Evolutionary conservation across 2,888 invertebrate genomes (phyloP).

Genomic region (Luperina testacea): DNA sequence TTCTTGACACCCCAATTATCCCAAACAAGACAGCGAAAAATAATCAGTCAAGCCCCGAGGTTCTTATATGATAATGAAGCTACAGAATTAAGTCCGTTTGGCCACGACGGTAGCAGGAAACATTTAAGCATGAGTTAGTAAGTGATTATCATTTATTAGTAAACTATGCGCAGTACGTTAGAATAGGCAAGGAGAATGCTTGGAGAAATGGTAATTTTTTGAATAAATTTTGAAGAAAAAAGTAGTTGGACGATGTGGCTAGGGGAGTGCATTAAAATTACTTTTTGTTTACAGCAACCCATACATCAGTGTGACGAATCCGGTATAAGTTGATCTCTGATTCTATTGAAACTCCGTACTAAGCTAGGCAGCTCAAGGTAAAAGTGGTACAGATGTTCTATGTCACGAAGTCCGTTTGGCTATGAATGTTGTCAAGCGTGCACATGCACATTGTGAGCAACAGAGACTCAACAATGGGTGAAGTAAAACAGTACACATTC

Average conservation of each 20-base stretch:
- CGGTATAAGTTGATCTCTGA: neutral
- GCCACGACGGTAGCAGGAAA: slow-evolving; percentile 86
- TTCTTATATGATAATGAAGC: slow-evolving; percentile 84
- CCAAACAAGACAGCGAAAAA: slow-evolving; percentile 60
- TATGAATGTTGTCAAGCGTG: too few species aligned
- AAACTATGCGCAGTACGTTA: slow-evolving; percentile 65
- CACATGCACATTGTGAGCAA: too few species aligned
- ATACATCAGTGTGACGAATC: too few species aligned
- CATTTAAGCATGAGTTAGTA: slow-evolving; percentile 84
- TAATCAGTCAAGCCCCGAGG: slow-evolving; percentile 75
- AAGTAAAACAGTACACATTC: too few species aligned
- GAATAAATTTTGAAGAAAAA: slow-evolving; percentile 63
- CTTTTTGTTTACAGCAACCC: neutral
- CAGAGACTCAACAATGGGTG: too few species aligned
- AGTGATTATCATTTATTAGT: slow-evolving; percentile 87
- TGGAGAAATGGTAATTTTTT: slow-evolving; percentile 70
- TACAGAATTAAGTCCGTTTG: slow-evolving; percentile 81
- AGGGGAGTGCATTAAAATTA: slow-evolving; percentile 26
- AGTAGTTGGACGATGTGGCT: slow-evolving; percentile 31
- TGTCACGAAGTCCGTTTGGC: too few species aligned
- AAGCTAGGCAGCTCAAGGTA: neutral
- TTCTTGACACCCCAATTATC: slow-evolving; percentile 60
- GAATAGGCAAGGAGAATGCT: slow-evolving; percentile 43
- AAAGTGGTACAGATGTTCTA: too few species aligned
- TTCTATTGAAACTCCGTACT: neutral